Conservation (phyloP, 2,888 invertebrate genomes). For the Pomacea canaliculata region DNA sequence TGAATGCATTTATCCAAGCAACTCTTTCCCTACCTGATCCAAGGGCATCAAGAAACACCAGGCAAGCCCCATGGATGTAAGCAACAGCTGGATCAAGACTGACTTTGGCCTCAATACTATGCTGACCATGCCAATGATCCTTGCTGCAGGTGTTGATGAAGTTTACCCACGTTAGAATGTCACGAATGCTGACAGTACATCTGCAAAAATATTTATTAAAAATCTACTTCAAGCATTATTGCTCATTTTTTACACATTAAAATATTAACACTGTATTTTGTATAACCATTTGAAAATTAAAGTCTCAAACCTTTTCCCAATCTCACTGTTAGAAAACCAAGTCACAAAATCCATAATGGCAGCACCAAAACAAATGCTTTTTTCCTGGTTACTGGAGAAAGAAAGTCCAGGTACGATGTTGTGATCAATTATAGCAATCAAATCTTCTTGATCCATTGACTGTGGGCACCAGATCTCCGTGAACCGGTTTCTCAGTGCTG, state of each 20-base stretch:
- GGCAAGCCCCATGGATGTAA: conserved; percentile 89
- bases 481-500: conserved; percentile 95
- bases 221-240: no score
- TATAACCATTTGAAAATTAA: no score
- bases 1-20: neutral
- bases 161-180: conserved; percentile 90
- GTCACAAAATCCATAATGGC: conserved; percentile 85
- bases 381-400: conserved; percentile 72
- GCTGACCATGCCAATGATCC: conserved; percentile 21
- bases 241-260: no score
- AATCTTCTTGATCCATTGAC: conserved; percentile 75
- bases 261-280: no score
- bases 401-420: conserved; percentile 77
- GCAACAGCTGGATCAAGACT: conserved; percentile 71
- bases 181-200: conserved; percentile 89
- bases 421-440: conserved; percentile 84
- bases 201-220: conserved; percentile 62
- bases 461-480: conserved; percentile 98
- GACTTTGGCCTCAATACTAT: conserved; percentile 12
- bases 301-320: conserved; percentile 75
- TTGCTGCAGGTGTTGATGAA: conserved; percentile 81
- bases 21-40: conserved; percentile 78
- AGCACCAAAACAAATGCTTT: conserved; percentile 73
- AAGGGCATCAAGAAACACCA: conserved; percentile 91
- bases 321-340: conserved; percentile 80